Conservation (phyloP, 2,888 invertebrate genomes). For the Flexamia atlantica region DNA sequence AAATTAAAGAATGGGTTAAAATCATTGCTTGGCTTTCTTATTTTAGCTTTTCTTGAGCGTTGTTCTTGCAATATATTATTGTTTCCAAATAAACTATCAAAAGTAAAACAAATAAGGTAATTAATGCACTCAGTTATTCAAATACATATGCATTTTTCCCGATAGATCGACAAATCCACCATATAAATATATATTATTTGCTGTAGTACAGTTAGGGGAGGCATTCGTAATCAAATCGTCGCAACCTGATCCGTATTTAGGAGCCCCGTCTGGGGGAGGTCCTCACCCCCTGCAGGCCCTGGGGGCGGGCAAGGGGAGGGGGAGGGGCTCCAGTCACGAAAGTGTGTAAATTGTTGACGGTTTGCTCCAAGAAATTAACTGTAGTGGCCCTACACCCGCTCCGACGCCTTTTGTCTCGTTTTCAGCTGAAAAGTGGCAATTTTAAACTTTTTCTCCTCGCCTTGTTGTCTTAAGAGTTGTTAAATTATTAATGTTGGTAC, state of each 20-base stretch:
- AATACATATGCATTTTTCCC: too few species aligned
- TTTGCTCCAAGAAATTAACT: conserved; percentile 49
- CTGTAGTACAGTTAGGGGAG: not conserved
- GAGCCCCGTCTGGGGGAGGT: not conserved
- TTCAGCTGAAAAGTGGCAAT: conserved; percentile 57
- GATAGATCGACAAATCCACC: too few species aligned
- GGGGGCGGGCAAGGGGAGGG: not conserved
- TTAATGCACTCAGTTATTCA: too few species aligned
- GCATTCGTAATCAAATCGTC: not conserved
- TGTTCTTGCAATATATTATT: too few species aligned
- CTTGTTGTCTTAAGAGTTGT: not conserved
- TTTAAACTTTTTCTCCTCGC: conserved; percentile 2
- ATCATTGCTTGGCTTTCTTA: too few species aligned
- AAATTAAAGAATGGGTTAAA: too few species aligned
- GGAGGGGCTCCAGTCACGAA: conserved; percentile 8
- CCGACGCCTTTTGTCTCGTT: conserved; percentile 49
- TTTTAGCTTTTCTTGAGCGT: too few species aligned
- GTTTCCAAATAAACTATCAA: too few species aligned
- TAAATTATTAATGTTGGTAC: conserved; percentile 20
- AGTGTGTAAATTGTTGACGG: conserved; percentile 56
- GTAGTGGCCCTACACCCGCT: conserved; percentile 51
- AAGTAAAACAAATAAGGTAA: too few species aligned
- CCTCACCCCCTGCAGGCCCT: not conserved
- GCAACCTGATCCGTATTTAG: conserved; percentile 35
- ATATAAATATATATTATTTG: too few species aligned